Percentiles rank a stretch among this genome's conserved stretches.
These are phyloP conservation scores for Ailurus styani DNA, from an alignment of 2,113 vertebrate genomes.

Conservation along the genomic window DNA sequence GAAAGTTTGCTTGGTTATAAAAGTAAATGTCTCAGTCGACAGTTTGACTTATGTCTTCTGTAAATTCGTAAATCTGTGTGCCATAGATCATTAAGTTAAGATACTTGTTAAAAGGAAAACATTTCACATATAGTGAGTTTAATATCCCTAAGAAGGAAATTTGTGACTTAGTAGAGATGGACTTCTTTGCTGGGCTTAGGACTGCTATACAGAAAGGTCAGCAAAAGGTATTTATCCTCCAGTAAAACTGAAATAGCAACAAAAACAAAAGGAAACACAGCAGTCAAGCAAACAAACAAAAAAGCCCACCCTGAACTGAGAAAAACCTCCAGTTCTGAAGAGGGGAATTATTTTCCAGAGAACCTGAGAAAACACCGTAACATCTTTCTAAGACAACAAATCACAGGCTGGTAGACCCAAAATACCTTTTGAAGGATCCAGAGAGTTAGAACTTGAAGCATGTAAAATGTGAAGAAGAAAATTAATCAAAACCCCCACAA, in stretches of 20 bases:
- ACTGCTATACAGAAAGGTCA: background rate
- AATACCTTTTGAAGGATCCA: background rate
- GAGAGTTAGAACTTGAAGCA: background rate
- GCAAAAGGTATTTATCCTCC: background rate
- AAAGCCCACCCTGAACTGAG: background rate
- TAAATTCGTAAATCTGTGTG: background rate
- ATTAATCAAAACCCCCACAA: background rate
- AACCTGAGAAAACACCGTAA: background rate
- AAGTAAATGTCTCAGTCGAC: background rate
- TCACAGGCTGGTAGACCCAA: background rate
- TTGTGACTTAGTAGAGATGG: background rate
- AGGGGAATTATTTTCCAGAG: background rate
- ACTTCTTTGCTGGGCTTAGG: background rate
- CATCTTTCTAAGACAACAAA: background rate
- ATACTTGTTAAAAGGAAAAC: background rate
- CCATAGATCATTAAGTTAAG: background rate
- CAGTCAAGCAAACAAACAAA: background rate
- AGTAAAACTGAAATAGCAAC: background rate
- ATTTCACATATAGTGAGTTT: background rate
- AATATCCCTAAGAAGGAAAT: background rate
- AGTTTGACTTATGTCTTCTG: background rate
- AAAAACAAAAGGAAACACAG: background rate
- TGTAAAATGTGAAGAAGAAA: background rate
- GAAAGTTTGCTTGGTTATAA: background rate
- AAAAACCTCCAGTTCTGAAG: background rate